These are phyloP conservation scores for Burhinus oedicnemus DNA, from an alignment of 2,113 vertebrate genomes.

Conservation along the genomic window DNA sequence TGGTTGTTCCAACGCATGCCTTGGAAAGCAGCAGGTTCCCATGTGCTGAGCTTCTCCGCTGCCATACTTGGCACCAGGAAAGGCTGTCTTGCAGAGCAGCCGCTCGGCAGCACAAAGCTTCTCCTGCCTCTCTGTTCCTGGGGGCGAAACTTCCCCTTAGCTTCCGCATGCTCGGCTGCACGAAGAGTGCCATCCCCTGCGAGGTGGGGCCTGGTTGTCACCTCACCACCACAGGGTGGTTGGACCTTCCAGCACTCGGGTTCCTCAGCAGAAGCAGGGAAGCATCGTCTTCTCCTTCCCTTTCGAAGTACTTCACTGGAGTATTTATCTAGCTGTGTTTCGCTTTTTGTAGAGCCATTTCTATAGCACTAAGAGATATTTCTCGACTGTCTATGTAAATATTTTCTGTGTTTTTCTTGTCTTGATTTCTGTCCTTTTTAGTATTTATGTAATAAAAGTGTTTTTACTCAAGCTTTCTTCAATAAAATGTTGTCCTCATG, in stretches of 20 bases:
- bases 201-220: neutral
- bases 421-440: neutral
- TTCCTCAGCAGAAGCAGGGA: neutral
- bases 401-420: constrained; percentile 1
- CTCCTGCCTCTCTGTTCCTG: neutral
- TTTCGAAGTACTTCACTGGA: neutral
- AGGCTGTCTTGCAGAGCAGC: too few relatives aligned
- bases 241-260: neutral
- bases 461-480: neutral
- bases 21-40: neutral
- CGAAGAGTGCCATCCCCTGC: neutral
- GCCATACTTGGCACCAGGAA: too few relatives aligned
- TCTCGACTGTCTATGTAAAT: constrained; percentile 7
- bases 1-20: accelerated
- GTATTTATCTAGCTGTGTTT: accelerated
- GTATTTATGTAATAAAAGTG: constrained; percentile 6
- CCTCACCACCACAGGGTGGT: accelerated
- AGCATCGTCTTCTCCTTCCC: neutral
- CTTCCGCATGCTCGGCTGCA: too few relatives aligned
- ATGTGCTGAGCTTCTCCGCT: neutral
- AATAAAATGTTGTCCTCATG: neutral
- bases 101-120: neutral
- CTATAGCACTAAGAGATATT: neutral
- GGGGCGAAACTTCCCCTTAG: neutral
- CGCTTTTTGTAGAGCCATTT: neutral